These are phyloP conservation scores for Drosophila burlai DNA, from an alignment of 1,140 invertebrate species.

Conservation along the genomic window DNA sequence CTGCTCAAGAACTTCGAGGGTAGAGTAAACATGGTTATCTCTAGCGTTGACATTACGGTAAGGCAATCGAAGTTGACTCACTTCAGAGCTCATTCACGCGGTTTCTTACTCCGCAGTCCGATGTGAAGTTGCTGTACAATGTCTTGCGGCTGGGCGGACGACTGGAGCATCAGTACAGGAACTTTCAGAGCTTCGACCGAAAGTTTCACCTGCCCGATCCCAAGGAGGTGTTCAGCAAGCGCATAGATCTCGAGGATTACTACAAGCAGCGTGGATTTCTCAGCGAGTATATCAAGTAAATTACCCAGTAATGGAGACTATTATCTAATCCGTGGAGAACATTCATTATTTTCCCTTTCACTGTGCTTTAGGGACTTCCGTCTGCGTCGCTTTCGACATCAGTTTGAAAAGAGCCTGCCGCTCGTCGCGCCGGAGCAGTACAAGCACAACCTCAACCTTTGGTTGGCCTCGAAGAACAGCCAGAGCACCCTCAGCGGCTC, in stretches of 20 bases:
- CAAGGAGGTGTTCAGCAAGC: constrained; percentile 72
- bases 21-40: constrained; percentile 76
- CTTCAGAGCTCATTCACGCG: neutral
- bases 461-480: constrained; percentile 65
- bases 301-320: neutral
- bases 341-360: neutral
- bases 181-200: constrained; percentile 64
- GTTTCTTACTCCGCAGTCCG: constrained; percentile 49
- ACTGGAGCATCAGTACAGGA: constrained; percentile 65
- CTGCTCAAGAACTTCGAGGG: constrained; percentile 76
- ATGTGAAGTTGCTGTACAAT: constrained; percentile 76
- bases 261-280: constrained; percentile 77
- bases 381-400: constrained; percentile 77
- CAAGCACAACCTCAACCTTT: constrained; percentile 62
- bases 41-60: constrained; percentile 82
- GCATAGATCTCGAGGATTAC: constrained; percentile 78
- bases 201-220: constrained; percentile 73
- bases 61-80: neutral
- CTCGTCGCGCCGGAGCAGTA: constrained; percentile 70
- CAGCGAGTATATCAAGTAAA: constrained; percentile 79
- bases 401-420: constrained; percentile 70
- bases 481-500: constrained; percentile 62
- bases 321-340: neutral
- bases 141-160: constrained; percentile 70
- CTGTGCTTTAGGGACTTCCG: constrained; percentile 65